Base-by-base conservation (phyloP, 2,888 invertebrate genomes). In the Nomada lathburiana region DNA sequence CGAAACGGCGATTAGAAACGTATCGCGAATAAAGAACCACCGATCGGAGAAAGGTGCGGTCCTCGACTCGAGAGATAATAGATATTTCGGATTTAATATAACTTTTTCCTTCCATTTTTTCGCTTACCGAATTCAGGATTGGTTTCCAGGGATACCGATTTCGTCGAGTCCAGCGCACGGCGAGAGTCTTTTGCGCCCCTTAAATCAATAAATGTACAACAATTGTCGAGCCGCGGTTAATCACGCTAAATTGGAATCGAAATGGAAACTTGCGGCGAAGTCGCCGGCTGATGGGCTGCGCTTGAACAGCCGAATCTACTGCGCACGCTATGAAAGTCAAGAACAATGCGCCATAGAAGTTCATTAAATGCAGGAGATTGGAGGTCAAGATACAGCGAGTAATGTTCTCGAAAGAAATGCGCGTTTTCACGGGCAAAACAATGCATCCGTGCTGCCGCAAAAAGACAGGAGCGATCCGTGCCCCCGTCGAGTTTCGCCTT, bases 391-490 rank as follows among this genome's bases (percentile, higher is more conserved):
- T 55, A 55, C 23, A 55, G 20, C 16, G 55, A 10, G 69, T 73
- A 72, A 69, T 77, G 79, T 63, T 74, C 84, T 86, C 84, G 72
- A 44, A 42, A 26, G 26, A 11, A 10, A 7, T 11, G 20, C 42
- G 2, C 42, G 44, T 44, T 44, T 63, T 64, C 64, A 50, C 50
- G 23, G 2, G 18, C 18, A 13, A 9, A 50, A 50, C 64, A 26
- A 64, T 63, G 23, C 20, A 1, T 42, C 63, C 23, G 23, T 57
- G 55, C 16, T 55, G 60, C 50, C 57, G 44, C 64, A 26, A 16
- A 20, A 18, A 2, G 52, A 52, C 57, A 50, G 42, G 26, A 20
- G 29, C 59, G 20, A 52, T 80, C 79, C 50, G 67, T 47, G 2
- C 26, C 50, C 29, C 63, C 68, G 57, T 65, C 26, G 50, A 42